phyloP scores from a whole-genome alignment of 2,113 vertebrate species.

The Butorides virescens region DNA sequence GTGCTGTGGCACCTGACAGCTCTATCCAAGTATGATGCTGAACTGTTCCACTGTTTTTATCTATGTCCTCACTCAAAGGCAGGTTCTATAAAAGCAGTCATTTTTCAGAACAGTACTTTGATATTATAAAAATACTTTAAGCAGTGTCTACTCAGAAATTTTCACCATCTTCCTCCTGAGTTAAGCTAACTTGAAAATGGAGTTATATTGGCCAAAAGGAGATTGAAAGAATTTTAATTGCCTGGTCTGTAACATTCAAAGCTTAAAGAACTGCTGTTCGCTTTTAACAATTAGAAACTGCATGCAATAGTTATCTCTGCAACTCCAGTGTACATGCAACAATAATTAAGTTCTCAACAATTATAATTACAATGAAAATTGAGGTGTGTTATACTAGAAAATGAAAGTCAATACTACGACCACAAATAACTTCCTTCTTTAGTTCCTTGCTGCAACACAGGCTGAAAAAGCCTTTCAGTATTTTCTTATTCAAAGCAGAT shows the following conservation, averaged over 20 bases:
- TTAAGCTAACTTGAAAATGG: not conserved
- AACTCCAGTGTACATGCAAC: not conserved
- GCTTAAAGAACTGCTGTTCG: not conserved
- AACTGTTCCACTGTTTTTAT: not conserved
- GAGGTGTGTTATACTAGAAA: not conserved
- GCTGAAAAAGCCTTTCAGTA: not conserved
- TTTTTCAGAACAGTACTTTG: not conserved
- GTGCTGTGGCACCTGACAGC: not conserved
- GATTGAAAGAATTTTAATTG: not conserved
- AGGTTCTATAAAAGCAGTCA: not conserved
- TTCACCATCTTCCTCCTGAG: not conserved
- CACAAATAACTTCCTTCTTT: not conserved
- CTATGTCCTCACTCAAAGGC: not conserved
- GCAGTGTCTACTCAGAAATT: not conserved
- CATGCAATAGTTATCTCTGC: not conserved
- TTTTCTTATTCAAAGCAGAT: not conserved
- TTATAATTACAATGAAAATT: not conserved
- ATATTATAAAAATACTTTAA: not conserved
- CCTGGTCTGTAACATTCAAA: not conserved
- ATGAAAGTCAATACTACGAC: not conserved
- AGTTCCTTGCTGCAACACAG: not conserved
- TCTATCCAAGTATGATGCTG: not conserved
- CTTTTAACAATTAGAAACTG: not conserved
- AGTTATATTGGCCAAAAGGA: not conserved
- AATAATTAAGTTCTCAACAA: not conserved